Base-by-base conservation (phyloP, 1,140 invertebrate species). In the Papilio machaon region DNA sequence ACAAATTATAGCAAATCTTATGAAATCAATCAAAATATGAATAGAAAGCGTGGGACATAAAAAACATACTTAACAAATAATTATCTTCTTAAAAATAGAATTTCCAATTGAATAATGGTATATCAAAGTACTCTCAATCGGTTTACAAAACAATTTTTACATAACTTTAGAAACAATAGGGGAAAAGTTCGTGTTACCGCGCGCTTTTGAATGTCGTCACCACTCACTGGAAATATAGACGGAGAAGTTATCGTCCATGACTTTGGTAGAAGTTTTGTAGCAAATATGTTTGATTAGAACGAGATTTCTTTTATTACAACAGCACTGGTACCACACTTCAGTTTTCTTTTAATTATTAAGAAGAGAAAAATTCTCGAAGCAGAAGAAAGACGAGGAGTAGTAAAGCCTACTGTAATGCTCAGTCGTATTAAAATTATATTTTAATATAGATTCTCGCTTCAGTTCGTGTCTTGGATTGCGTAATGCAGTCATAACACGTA, bases 61-160 rank as follows among this genome's bases (percentile, higher is more conserved):
- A 10, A 64, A 8, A 64, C 3, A 23, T 23, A 23, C 7, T 64
- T 64, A 64, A 64, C 19, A 10, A 23, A 23, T 64, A 23, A n/a
- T 58, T 7, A 58, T 15, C 17, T 0, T 10, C 13, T 5, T 67
- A 23, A 64, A 23, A 64, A 64, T 64, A 64, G 9, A 2, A 64
- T 23, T 64, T 64, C 1, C 13, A 64, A 64, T 64, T 11, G 9
- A 64, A 64, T 64, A 64, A 9, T 9, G 19, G 6, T 7, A 2
- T 7, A 7, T 58, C 54, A 58, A 64, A 64, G 58, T 67, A 35
- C 23, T 67, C 60, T 67, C 23, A 30, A 30, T 67, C 60, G 60
- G 10, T 8, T 67, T 67, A 67, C 60, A 64, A 64, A 64, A 67
- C 60, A 67, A 67, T 67, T 67, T 67, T 67, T 67, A 67, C 23